phyloP scores from a whole-genome alignment of 2,888 invertebrate species.

The Eulithis prunata region DNA sequence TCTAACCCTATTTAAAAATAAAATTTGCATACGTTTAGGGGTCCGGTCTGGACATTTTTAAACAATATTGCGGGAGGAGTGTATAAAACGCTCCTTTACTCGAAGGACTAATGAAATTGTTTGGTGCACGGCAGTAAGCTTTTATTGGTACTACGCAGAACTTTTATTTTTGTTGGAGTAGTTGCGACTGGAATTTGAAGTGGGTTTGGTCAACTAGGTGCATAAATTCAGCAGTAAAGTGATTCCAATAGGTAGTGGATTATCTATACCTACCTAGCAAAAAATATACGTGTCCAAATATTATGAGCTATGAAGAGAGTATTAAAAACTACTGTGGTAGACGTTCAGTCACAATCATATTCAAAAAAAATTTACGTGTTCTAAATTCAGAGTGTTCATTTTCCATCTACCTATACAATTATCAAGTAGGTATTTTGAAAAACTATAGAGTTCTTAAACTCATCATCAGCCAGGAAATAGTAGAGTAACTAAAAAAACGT shows the following conservation, averaged over 20 bases:
- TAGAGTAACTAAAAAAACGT: not conserved
- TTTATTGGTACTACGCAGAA: slow-evolving; percentile 43
- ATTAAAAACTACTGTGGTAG: too few species aligned
- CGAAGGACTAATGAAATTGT: slow-evolving; percentile 65
- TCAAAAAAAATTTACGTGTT: too few species aligned
- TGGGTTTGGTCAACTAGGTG: slow-evolving; percentile 22
- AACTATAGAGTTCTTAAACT: too few species aligned
- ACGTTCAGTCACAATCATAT: too few species aligned
- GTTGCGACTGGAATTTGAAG: slow-evolving; percentile 37
- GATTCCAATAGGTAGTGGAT: not conserved
- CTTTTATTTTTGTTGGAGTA: slow-evolving; percentile 40
- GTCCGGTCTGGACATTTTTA: slow-evolving; percentile 46
- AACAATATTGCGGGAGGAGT: slow-evolving; percentile 52
- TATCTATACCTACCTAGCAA: too few species aligned
- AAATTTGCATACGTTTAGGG: slow-evolving; percentile 79
- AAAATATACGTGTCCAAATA: too few species aligned
- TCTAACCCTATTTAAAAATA: slow-evolving; percentile 63
- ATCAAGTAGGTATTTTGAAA: too few species aligned
- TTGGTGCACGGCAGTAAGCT: slow-evolving; percentile 45
- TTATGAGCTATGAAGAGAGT: too few species aligned
- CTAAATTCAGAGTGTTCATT: too few species aligned
- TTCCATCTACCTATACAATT: too few species aligned
- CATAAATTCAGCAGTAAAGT: slow-evolving; percentile 1
- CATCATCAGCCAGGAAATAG: too few species aligned
- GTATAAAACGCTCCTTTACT: slow-evolving; percentile 47